Evolutionary conservation across 2,888 invertebrate genomes (phyloP), one percentile per base, ranked within the genome.

Genomic region (Tipula vernalis): DNA sequence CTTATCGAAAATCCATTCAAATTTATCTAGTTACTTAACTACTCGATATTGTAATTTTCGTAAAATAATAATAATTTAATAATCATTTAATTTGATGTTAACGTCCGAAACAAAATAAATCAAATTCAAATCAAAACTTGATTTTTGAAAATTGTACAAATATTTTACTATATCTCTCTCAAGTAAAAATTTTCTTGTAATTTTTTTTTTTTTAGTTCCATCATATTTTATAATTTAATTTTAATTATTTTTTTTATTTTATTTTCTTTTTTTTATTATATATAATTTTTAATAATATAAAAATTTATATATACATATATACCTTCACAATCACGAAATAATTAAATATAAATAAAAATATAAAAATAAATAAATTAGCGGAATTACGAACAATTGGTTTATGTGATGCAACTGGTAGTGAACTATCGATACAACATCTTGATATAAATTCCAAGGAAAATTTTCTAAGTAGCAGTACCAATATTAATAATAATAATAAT

Each of bases 301-400:
- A 51, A 51, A 71, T 71, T 71, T 71, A 71, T 71, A 71, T 71
- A 71, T 71, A 71, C 71, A 71, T 28, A 28, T 28, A 28, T 28
- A 28, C 28, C 28, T 28, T 28, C 18, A 71, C 71, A 28, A 18
- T n/a, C n/a, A 51, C 51, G 51, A 71, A 71, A 71, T 71, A 71
- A 71, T 71, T 71, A 71, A 71, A 71, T 71, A 71, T 71, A 71
- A 71, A 71, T 28, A 71, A 71, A 85, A 85, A 85, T 18, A 85
- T 15, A 41, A 15, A 85, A 85, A 85, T 42, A 85, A 85, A 85
- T 42, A 28, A 71, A 71, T 87, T 89, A 90, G 90, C 90, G 89
- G 90, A 90, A 88, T 89, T 90, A 88, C 89, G 90, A 89, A 89
- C 89, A 88, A 89, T 90, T 88, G 89, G 89, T 88, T 89, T 88